Conservation (phyloP, 2,797 vertebrate species). For the Glossophaga mutica region DNA sequence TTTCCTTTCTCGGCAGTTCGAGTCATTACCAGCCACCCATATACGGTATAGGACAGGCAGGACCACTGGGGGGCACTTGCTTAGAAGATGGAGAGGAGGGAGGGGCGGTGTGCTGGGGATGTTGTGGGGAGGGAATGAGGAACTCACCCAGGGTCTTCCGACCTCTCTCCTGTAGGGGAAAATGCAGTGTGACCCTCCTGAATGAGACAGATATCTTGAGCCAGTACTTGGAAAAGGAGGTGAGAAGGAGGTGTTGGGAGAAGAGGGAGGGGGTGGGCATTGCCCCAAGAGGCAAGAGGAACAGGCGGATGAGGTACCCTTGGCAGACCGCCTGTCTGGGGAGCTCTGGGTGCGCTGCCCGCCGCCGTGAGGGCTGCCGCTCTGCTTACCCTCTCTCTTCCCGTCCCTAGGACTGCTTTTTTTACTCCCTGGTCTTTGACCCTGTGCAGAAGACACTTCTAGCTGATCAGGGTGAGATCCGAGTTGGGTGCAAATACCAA, state of each 20-base stretch:
- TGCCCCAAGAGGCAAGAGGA: background rate
- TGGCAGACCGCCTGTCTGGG: background rate
- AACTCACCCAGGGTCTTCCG: background rate
- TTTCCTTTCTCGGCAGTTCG: constrained; percentile 94
- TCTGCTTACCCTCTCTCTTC: background rate
- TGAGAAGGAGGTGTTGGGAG: constrained; percentile 69
- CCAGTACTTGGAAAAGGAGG: constrained; percentile 95
- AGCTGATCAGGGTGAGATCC: constrained; percentile 95
- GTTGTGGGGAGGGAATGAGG: background rate
- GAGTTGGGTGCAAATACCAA: constrained; percentile 96
- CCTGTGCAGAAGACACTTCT: constrained; percentile 95
- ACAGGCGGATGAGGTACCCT: background rate
- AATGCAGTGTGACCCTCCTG: constrained; percentile 95
- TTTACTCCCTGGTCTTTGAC: constrained; percentile 96
- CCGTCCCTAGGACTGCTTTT: constrained; percentile 90
- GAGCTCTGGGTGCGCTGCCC: background rate
- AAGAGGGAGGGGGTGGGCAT: background rate
- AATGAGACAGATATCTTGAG: constrained; percentile 95
- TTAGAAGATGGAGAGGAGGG: background rate
- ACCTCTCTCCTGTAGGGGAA: constrained; percentile 84
- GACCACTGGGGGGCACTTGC: background rate
- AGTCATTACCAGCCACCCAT: constrained; percentile 94
- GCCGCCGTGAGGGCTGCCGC: background rate
- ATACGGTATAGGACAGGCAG: constrained; percentile 85
- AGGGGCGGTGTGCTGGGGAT: background rate